Base-by-base conservation (phyloP, 2,888 invertebrate genomes). In the Drosophila nr. fundita region DNA sequence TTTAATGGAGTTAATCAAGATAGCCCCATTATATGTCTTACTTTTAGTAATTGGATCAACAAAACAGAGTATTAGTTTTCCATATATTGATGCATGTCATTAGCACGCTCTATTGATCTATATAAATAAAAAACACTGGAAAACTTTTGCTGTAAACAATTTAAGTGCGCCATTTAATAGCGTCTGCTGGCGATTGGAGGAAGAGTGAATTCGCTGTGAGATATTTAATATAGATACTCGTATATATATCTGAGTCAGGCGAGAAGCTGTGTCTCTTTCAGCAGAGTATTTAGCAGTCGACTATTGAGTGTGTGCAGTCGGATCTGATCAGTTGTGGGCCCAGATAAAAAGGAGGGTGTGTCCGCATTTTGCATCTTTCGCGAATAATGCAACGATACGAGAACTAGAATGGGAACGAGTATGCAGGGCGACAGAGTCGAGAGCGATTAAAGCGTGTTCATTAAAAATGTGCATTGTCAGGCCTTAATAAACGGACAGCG, bases 391-490 rank as follows among this genome's bases (percentile, higher is more conserved):
- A 15, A 11, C 27, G 10, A 18, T 24, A 34, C 53, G 34, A 38
- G 13, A 38, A 38, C 27, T n/a, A n/a, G 27, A 55, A 50, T 58
- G 30, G 11, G 40, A 50, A 50, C 48, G 30, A 6, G 53, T 32
- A 76, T 74, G 74, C 58, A 68, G 71, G 74, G 27, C 64, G 80
- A 76, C 80, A 76, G 65, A 61, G 70, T 67, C 77, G 62, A 68
- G 48, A 29, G 38, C 69, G 70, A 63, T 45, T 59, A 48, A 68
- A 65, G 42, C 73, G 65, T 62, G 50, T 73, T 85, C 68, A 81
- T 80, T 79, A 78, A 73, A 68, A 79, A 79, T 81, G 52, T 73
- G 73, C 68, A 70, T 65, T 70, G 64, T 67, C 79, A 69, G 64
- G 54, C 4, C 55, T 53, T 40, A 27, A n/a, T n/a, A 61, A 67